Base-by-base conservation (phyloP, 2,113 vertebrate species). In the Agapornis roseicollis region DNA sequence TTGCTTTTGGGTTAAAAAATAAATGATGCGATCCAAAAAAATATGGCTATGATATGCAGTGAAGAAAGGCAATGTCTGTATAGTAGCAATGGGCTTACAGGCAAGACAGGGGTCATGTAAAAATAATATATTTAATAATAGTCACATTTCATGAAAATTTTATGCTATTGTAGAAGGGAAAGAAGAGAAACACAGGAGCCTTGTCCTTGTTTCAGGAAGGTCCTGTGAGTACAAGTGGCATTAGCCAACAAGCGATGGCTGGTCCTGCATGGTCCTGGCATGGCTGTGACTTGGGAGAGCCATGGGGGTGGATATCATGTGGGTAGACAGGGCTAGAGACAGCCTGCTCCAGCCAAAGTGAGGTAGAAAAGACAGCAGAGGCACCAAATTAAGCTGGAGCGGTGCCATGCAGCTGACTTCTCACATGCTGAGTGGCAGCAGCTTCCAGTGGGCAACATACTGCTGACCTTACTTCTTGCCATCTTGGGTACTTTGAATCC, bases 151-250 rank as follows among this genome's bases (percentile, higher is more conserved):
- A 60, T 85, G 10, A 77, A 88, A 87, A 70, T 42, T 11, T 2
- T 16, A 17, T 82, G 9, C 8, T 44, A 7, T 10, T 35, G 17
- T 69, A 15, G 35, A 70, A 94, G 17, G 17, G 22, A 91, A 85
- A 44, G 61, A 15, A 64, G 25, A 41, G 24, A 83, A 85, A 58
- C 9, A 17, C 2, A 17, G 31, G 11, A 61, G 3, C 17, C 37
- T 84, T 80, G 56, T 55, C 25, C 52, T 85, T 53, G 23, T 50
- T 58, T 35, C 14, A 28, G 35, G 50, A 42, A 61, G 29, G 42
- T 76, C 64, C 64, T 69, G 25, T 1, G 5, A 81, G 17, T 0
- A 0, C 44, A 74, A 44, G 42, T 3, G 6, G 19, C 4, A 8
- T 53, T 66, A 76, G 47, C 41, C 70, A 50, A 60, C 23, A 65